Percentiles rank a stretch among this genome's conserved stretches.
These are phyloP conservation scores for Lytechinus pictus DNA, from an alignment of 35 echinoderm and acorn worm species.

Conservation along the genomic window DNA sequence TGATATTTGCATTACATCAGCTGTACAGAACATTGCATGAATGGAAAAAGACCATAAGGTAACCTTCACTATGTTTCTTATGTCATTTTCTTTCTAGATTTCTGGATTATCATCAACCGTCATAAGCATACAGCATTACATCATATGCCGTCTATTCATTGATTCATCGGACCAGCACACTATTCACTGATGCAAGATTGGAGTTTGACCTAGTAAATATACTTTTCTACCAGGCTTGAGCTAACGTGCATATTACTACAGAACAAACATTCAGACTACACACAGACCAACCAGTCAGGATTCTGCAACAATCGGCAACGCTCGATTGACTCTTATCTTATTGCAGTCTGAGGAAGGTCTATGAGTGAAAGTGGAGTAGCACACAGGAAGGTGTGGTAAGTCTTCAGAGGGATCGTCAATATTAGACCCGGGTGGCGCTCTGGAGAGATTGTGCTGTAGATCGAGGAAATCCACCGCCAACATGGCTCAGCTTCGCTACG, in stretches of 20 bases:
- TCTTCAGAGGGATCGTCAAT: not conserved
- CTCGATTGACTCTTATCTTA: not conserved
- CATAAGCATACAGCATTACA: conserved; percentile 11
- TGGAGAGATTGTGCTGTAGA: conserved; percentile 52
- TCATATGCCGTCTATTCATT: not conserved
- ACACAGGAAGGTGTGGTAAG: not conserved
- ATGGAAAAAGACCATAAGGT: not conserved
- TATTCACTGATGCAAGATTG: conserved; percentile 27
- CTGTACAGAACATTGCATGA: not conserved
- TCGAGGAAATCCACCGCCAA: conserved; percentile 40
- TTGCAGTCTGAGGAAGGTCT: not conserved
- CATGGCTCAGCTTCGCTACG: conserved; percentile 95
- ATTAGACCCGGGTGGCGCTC: conserved; percentile 17
- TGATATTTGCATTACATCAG: not conserved
- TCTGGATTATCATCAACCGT: not conserved
- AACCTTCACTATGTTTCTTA: not conserved
- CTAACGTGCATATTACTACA: not conserved
- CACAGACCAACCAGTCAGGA: not conserved
- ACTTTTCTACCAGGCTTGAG: not conserved
- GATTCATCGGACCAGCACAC: not conserved
- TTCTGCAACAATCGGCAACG: not conserved
- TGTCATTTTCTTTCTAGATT: not conserved
- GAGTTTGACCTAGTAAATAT: conserved; percentile 31
- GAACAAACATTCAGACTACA: conserved; percentile 6
- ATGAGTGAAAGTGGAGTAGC: not conserved